phyloP scores from a whole-genome alignment of 2,113 vertebrate species.

The Elaphurus davidianus region DNA sequence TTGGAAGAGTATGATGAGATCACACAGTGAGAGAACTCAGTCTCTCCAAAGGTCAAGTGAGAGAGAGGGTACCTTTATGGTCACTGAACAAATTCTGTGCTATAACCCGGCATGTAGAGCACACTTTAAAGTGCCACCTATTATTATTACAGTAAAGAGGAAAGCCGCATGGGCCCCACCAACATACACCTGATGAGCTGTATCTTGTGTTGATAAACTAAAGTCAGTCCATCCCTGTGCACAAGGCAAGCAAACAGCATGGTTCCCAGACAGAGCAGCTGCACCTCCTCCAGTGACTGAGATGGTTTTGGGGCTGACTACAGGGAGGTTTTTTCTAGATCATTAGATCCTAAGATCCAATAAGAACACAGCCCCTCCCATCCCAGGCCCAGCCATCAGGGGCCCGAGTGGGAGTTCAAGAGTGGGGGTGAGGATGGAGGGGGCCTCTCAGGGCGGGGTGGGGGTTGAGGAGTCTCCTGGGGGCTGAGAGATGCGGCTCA shows the following conservation, averaged over 20 bases:
- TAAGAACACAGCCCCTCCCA: neutral
- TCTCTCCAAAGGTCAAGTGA: neutral
- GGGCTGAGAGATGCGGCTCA: neutral
- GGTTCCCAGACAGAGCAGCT: neutral
- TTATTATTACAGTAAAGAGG: neutral
- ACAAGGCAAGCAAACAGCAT: neutral
- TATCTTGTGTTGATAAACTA: neutral
- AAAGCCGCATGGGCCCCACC: neutral
- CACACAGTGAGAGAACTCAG: neutral
- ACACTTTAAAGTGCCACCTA: rapidly evolving
- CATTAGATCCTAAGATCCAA: neutral
- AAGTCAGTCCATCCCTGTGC: neutral
- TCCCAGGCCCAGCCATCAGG: neutral
- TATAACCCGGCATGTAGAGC: neutral
- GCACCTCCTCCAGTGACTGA: neutral
- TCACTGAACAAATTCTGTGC: neutral
- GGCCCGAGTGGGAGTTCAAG: neutral
- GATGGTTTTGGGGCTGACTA: neutral
- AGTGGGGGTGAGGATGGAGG: neutral
- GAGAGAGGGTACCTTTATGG: neutral
- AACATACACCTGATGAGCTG: neutral
- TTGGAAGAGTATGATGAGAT: neutral
- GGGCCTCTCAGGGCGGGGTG: neutral
- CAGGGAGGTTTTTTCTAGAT: neutral
- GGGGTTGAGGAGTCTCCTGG: neutral